phyloP scores from a whole-genome alignment of 1,140 invertebrate species.

The Macrotrachela quadricornifera region DNA sequence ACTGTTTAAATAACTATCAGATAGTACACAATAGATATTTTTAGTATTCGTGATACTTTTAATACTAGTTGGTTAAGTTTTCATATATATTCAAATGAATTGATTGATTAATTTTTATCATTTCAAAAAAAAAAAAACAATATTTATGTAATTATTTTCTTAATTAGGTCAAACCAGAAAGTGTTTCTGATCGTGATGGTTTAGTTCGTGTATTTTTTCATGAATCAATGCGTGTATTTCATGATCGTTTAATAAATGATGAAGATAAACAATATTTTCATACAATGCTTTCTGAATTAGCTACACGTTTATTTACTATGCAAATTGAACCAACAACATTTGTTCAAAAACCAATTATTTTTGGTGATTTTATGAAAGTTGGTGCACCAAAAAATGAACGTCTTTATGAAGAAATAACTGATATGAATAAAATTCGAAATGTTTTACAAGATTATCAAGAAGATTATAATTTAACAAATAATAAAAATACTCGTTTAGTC shows the following conservation, averaged over 20 bases:
- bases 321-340: constrained; percentile 22
- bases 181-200: neutral
- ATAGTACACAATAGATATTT: no score
- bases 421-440: constrained; percentile 22
- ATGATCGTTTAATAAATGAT: constrained; percentile 29
- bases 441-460: constrained; percentile 19
- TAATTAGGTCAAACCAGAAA: neutral
- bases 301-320: constrained; percentile 27
- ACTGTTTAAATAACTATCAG: no score
- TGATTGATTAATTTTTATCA: no score
- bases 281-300: constrained; percentile 27
- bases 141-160: no score
- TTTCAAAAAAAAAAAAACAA: no score
- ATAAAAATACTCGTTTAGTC: constrained; percentile 18
- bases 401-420: constrained; percentile 27
- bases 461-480: constrained; percentile 7
- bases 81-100: no score
- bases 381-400: constrained; percentile 19
- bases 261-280: constrained; percentile 30
- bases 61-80: no score
- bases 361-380: constrained; percentile 31
- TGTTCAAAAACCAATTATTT: constrained; percentile 25
- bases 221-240: constrained; percentile 29
- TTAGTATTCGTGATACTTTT: no score
- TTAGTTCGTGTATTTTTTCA: constrained; percentile 29